Evolutionary conservation across 2,888 invertebrate species (phyloP).

Genomic region (Caenorhabditis wallacei): DNA sequence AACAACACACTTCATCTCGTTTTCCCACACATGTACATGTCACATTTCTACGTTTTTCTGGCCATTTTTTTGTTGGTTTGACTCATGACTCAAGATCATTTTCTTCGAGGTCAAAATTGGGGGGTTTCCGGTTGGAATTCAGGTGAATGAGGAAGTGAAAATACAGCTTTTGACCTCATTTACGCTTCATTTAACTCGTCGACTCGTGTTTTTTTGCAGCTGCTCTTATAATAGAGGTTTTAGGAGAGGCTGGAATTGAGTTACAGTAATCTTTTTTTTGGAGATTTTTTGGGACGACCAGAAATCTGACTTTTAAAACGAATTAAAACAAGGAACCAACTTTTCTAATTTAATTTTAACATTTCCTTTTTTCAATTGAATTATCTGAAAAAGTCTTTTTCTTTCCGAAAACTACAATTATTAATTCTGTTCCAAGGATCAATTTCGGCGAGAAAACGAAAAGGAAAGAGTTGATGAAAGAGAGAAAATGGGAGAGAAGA

Average conservation of each 20-base stretch:
- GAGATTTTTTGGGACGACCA: neutral
- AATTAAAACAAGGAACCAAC: too few species aligned
- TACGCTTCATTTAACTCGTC: neutral
- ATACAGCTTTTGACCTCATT: slow-evolving; percentile 12
- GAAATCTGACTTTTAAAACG: too few species aligned
- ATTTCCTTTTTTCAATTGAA: too few species aligned
- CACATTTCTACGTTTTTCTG: slow-evolving; percentile 28
- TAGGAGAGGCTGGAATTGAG: too few species aligned
- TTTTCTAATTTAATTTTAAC: too few species aligned
- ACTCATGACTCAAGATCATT: neutral
- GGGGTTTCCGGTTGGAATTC: slow-evolving; percentile 1
- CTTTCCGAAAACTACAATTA: neutral
- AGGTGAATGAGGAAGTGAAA: slow-evolving; percentile 10
- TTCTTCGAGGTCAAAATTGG: neutral
- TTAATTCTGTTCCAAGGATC: neutral
- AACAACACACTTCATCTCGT: slow-evolving; percentile 42
- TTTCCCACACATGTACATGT: slow-evolving; percentile 35
- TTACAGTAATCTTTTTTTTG: too few species aligned
- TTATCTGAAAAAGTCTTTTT: too few species aligned
- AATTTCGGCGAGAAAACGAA: too few species aligned
- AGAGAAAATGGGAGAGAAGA: neutral
- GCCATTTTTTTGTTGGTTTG: neutral
- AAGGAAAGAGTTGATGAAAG: neutral
- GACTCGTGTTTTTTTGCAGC: neutral
- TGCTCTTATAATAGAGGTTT: neutral